Percentiles rank a stretch among this genome's conserved stretches.
These are phyloP conservation scores for Cynocephalus volans DNA, from an alignment of 2,113 vertebrate genomes.

Conservation along the genomic window DNA sequence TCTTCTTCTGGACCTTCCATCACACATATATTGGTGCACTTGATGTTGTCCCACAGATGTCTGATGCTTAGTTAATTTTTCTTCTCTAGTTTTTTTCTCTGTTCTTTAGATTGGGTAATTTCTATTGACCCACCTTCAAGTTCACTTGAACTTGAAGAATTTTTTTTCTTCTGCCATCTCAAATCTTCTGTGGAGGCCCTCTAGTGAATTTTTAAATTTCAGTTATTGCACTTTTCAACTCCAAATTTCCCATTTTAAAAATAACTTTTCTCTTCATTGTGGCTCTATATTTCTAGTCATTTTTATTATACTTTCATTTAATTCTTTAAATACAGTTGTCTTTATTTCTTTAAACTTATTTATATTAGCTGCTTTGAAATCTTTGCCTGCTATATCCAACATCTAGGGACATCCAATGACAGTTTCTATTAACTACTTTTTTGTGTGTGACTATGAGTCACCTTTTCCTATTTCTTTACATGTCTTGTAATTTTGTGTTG, in stretches of 20 bases:
- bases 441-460: neutral
- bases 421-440: neutral
- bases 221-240: neutral
- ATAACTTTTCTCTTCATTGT: neutral
- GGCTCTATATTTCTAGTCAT: neutral
- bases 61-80: neutral
- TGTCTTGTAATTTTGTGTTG: neutral
- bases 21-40: neutral
- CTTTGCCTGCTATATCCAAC: neutral
- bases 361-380: neutral
- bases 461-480: neutral
- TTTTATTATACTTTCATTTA: neutral
- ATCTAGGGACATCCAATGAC: neutral
- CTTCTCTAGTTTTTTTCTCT: neutral
- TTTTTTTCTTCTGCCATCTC: neutral
- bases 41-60: neutral
- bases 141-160: neutral
- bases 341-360: neutral
- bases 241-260: neutral
- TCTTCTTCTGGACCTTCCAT: neutral
- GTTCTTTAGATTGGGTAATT: neutral
- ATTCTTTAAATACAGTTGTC: neutral
- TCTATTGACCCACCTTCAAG: neutral
- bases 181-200: neutral
- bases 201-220: neutral